Base-by-base conservation (phyloP, 1,140 invertebrate genomes). In the Drosophila watanabei region DNA sequence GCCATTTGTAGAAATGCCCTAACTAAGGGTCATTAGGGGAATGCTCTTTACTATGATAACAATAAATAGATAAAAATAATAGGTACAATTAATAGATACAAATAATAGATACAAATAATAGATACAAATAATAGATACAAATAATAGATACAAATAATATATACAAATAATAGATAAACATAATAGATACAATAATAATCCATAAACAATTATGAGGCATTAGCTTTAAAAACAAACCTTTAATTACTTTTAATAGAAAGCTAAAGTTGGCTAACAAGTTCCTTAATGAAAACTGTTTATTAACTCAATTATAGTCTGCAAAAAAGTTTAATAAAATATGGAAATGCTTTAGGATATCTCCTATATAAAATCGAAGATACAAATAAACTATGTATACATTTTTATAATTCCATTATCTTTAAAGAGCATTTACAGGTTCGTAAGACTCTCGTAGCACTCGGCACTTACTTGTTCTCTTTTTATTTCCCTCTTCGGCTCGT, bases 401-500 rank as follows among this genome's bases (percentile, higher is more conserved):
- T 16, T 5, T 16, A 28, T 16, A 16, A 10, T 9, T 28, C 28
- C 5, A 28, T 14, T 49, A 49, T 5, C 24, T 16, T 10, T 1
- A 49, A 30, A 51, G 70, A 37, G 70, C 35, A 72, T 43, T 73
- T 9, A 6, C 7, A 7, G 10, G 7, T 72, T 72, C 65, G 39
- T 20, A 13, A 1, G 10, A 3, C 30, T 72, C 62, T 30, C 18
- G 24, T 13, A 28, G 35, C 11, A 14, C 11, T 18, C 57, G 16
- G 20, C 45, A 71, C 46, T 61, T 32, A 39, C 16, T n/a, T 41
- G 33, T 63, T 75, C 45, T 28, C 16, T 58, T 49, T 69, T 49
- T 69, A 24, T n/a, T 70, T 33, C 56, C 58, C 71, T 68, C 58
- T 52, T 72, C 43, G 58, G 46, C 48, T 48, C 59, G 24, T 64